Percentiles rank a stretch among this genome's conserved stretches.
Evolutionary conservation across 2,797 vertebrate species (phyloP).

Genomic region (Rhinichthys osculus): DNA sequence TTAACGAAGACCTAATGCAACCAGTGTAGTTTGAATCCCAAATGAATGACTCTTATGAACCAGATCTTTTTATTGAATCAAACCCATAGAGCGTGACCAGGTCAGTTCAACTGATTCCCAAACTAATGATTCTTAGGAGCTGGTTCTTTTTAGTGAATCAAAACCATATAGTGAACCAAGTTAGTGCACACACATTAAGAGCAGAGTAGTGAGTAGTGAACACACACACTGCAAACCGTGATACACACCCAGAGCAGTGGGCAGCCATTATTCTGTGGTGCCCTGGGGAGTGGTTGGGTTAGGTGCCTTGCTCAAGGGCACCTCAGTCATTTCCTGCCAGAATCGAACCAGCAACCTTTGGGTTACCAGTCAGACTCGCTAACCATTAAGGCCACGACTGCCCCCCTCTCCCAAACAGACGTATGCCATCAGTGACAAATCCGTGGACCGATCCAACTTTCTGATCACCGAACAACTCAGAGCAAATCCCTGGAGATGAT

Average conservation of each 20-base stretch:
- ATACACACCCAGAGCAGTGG: no score
- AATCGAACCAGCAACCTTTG: no score
- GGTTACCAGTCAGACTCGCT: no score
- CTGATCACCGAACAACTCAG: conserved; percentile 54
- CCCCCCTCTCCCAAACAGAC: conserved; percentile 34
- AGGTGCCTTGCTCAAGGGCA: no score
- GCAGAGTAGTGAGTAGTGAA: no score
- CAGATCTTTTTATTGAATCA: background rate
- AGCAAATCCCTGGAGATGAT: conserved; percentile 56
- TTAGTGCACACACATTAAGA: no score
- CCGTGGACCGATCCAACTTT: conserved; percentile 46
- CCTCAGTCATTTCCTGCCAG: no score
- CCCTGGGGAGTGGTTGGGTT: no score
- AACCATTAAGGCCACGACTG: no score
- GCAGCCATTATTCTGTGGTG: no score
- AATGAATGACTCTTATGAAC: background rate
- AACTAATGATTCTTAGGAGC: background rate
- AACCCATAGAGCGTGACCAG: background rate
- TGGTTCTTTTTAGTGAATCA: background rate
- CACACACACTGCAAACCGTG: no score
- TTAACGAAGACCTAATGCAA: background rate
- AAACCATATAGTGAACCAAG: background rate
- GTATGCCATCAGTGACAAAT: conserved; percentile 38
- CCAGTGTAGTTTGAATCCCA: background rate
- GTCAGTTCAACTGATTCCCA: background rate